These are phyloP conservation scores for Bedellia somnulentella DNA, from an alignment of 2,888 invertebrate genomes.

Conservation along the genomic window DNA sequence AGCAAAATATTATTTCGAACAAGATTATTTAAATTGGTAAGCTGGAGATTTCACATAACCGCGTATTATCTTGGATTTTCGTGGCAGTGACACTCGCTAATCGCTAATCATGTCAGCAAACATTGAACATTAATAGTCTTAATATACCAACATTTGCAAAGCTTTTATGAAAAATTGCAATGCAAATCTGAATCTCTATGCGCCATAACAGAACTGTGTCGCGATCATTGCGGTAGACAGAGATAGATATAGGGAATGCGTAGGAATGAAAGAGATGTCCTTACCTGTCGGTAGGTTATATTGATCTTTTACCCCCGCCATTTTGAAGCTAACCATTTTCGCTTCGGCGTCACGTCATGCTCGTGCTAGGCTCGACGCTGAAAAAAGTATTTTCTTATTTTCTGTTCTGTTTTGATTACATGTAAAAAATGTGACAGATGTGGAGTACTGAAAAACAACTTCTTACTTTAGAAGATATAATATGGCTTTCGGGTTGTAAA, in stretches of 20 bases:
- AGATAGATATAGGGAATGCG: constrained; percentile 16
- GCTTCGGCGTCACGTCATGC: constrained; percentile 49
- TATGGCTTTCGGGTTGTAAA: no score
- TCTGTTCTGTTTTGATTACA: no score
- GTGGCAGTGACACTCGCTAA: constrained; percentile 34
- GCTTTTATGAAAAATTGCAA: constrained; percentile 29
- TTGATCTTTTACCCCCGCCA: constrained; percentile 62
- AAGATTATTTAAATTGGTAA: no score
- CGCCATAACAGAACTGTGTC: constrained; percentile 45
- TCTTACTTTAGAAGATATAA: no score
- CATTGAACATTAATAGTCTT: constrained; percentile 24
- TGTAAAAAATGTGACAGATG: no score
- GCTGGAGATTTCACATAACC: constrained; percentile 32
- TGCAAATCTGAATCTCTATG: constrained; percentile 35
- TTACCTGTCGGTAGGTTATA: constrained; percentile 54
- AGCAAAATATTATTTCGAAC: no score
- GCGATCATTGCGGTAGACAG: constrained; percentile 27
- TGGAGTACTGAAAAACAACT: no score
- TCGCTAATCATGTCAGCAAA: constrained; percentile 26
- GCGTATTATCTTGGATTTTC: constrained; percentile 31
- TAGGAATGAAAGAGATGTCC: constrained; percentile 24
- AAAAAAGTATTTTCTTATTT: no score
- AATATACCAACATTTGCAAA: constrained; percentile 22
- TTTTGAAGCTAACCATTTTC: constrained; percentile 53
- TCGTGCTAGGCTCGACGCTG: constrained; percentile 29